phyloP scores from a whole-genome alignment of 2,888 invertebrate species.

The Epinotia bilunana region DNA sequence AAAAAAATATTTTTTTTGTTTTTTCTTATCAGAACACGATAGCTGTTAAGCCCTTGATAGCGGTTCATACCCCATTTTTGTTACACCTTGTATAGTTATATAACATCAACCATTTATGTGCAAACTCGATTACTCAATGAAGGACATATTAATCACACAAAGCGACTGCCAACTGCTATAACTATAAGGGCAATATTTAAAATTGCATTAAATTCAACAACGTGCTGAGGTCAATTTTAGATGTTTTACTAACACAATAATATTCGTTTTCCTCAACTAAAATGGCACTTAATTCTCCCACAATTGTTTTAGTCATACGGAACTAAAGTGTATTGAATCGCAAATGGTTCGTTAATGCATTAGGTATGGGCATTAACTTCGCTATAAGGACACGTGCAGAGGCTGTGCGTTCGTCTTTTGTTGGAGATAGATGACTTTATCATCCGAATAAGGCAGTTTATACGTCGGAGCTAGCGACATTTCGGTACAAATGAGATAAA shows the following conservation, averaged over 20 bases:
- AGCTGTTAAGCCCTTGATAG: too few relatives aligned
- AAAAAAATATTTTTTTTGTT: too few relatives aligned
- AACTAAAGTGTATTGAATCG: constrained; percentile 42
- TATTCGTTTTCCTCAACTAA: constrained; percentile 42
- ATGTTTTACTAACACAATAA: constrained; percentile 40
- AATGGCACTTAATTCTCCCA: constrained; percentile 45
- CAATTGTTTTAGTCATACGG: constrained; percentile 44
- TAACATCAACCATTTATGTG: too few relatives aligned
- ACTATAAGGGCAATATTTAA: constrained; percentile 38
- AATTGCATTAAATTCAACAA: constrained; percentile 40
- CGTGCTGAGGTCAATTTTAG: constrained; percentile 29
- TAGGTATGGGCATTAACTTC: constrained; percentile 37
- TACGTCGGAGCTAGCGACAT: neutral
- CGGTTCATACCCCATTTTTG: too few relatives aligned
- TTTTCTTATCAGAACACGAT: too few relatives aligned
- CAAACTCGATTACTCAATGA: constrained; percentile 14
- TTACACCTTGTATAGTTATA: too few relatives aligned
- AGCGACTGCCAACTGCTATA: constrained; percentile 8
- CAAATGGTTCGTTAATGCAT: constrained; percentile 43
- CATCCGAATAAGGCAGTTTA: neutral
- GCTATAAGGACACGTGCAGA: constrained; percentile 16
- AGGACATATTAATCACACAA: constrained; percentile 20
- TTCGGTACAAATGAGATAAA: neutral
- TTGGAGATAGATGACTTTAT: neutral
- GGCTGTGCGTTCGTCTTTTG: neutral